These are phyloP conservation scores for Cybosia mesomella DNA, from an alignment of 2,888 invertebrate genomes.

Conservation along the genomic window DNA sequence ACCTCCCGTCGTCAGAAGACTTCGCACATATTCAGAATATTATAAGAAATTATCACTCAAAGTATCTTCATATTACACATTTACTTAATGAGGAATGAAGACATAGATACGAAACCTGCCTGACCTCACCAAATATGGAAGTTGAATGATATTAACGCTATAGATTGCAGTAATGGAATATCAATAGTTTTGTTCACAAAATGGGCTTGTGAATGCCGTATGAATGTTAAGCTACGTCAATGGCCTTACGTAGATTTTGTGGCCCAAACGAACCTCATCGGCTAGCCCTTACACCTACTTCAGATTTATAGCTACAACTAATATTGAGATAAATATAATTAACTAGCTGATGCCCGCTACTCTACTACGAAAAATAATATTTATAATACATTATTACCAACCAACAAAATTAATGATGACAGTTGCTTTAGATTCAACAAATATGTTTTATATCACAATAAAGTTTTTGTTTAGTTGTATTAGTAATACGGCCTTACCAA, in stretches of 20 bases:
- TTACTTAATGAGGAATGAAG: conserved; percentile 1
- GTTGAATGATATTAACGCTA: background rate
- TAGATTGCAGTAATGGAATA: conserved; percentile 7
- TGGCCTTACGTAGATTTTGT: background rate
- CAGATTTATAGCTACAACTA: too few relatives aligned
- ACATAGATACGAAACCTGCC: background rate
- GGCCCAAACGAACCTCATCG: too few relatives aligned
- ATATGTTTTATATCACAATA: conserved; percentile 10
- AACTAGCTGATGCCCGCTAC: too few relatives aligned
- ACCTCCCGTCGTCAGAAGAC: too few relatives aligned
- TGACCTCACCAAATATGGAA: conserved; percentile 9
- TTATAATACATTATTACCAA: background rate
- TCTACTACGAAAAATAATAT: background rate
- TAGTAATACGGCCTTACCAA: conserved; percentile 11
- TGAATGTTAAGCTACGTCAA: background rate
- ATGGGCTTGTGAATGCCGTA: background rate
- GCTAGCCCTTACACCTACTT: too few relatives aligned
- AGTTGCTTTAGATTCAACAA: conserved; percentile 15
- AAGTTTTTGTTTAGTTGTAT: conserved; percentile 10
- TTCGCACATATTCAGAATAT: background rate
- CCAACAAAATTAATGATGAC: conserved; percentile 16
- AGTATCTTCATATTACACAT: background rate
- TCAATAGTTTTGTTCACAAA: background rate
- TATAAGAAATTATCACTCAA: background rate
- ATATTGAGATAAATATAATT: too few relatives aligned